Evolutionary conservation across 2,797 vertebrate species (phyloP).

Genomic region (Masticophis lateralis): DNA sequence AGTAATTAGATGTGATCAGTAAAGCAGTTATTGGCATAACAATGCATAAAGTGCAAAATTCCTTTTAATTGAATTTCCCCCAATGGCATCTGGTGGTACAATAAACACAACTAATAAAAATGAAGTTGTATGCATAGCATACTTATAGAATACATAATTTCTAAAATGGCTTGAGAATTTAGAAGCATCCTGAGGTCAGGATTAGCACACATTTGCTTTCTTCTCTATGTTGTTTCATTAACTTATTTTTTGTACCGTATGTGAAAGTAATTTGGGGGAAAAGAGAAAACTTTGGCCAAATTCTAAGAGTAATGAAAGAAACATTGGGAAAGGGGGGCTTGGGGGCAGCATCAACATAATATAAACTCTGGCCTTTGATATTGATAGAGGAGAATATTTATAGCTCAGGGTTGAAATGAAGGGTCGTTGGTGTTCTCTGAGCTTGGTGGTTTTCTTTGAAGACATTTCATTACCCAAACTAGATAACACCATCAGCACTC

Average conservation of each 20-base stretch:
- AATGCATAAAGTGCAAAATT: background rate
- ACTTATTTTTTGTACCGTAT: background rate
- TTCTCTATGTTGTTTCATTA: background rate
- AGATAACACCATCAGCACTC: background rate
- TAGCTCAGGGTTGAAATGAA: background rate
- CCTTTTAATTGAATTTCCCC: background rate
- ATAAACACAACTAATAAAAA: slow-evolving; percentile 21
- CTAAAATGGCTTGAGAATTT: background rate
- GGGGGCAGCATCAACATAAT: background rate
- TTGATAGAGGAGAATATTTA: background rate
- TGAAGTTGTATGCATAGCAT: background rate
- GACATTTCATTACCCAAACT: background rate
- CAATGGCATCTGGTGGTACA: background rate
- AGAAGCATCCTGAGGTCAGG: background rate
- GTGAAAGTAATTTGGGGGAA: background rate
- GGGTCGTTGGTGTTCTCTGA: background rate
- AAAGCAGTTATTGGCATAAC: background rate
- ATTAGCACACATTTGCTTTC: slow-evolving; percentile 15
- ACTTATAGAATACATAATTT: background rate
- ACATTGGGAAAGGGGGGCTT: background rate
- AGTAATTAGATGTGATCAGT: background rate
- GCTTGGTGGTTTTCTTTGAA: background rate
- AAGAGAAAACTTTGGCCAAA: background rate
- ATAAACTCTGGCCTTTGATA: background rate
- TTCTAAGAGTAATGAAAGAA: background rate